phyloP scores from a whole-genome alignment of 2,888 invertebrate species.

The Hirudinaria manillensis region DNA sequence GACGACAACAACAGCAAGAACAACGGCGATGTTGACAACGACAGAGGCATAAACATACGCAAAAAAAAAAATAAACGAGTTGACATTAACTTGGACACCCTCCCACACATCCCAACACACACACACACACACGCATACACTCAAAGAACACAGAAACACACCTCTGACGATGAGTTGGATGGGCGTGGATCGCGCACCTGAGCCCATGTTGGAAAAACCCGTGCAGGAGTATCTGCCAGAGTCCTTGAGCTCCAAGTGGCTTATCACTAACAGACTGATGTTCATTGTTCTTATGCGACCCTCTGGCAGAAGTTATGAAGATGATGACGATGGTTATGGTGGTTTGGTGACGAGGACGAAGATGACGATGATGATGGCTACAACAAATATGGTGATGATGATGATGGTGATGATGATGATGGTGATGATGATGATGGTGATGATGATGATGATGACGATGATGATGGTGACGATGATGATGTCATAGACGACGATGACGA shows the following conservation, averaged over 20 bases:
- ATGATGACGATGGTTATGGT: conserved; percentile 1
- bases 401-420: conserved; percentile 20
- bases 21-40: too few relatives aligned
- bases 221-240: conserved; percentile 15
- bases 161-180: conserved; percentile 24
- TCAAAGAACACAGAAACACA: too few relatives aligned
- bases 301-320: conserved; percentile 3
- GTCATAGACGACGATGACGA: too few relatives aligned
- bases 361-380: conserved; percentile 19
- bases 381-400: conserved; percentile 17
- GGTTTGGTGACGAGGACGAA: background rate
- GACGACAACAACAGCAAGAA: background rate
- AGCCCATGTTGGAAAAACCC: background rate
- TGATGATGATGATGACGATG: conserved; percentile 17
- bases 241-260: background rate
- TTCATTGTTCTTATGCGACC: background rate
- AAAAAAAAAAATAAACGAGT: too few relatives aligned
- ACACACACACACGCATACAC: too few relatives aligned
- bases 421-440: conserved; percentile 21
- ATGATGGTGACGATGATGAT: background rate
- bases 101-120: too few relatives aligned
- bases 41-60: too few relatives aligned
- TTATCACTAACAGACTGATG: background rate
- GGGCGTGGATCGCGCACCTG: conserved; percentile 1
- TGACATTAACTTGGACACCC: too few relatives aligned